These are phyloP conservation scores for Struthidea cinerea DNA, from an alignment of 2,113 vertebrate genomes.

Conservation along the genomic window DNA sequence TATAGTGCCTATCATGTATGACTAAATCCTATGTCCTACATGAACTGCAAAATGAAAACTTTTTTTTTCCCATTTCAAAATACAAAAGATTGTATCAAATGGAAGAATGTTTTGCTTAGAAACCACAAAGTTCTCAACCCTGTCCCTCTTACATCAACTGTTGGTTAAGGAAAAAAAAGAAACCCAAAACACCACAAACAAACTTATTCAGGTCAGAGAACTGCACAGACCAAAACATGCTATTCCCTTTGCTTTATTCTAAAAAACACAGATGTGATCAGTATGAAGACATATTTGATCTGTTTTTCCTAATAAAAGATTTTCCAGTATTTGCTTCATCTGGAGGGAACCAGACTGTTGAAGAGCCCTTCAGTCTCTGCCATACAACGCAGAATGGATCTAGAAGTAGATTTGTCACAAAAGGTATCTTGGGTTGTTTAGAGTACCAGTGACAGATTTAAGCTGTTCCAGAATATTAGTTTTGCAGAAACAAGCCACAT, in stretches of 20 bases:
- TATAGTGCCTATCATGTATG: neutral
- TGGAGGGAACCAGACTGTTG: neutral
- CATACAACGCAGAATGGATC: rapidly evolving
- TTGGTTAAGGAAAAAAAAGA: neutral
- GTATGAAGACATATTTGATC: neutral
- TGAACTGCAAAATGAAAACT: neutral
- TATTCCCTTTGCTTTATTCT: neutral
- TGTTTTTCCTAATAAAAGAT: neutral
- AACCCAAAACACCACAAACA: neutral
- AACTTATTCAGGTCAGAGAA: neutral
- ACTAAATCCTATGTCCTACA: neutral
- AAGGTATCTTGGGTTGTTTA: neutral
- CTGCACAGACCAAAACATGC: neutral
- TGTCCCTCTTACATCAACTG: neutral
- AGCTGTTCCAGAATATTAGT: neutral
- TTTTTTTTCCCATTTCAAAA: neutral
- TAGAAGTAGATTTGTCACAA: neutral
- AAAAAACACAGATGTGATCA: neutral
- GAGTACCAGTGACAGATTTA: neutral
- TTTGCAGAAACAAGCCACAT: neutral
- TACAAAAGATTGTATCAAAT: neutral
- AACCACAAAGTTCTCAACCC: neutral
- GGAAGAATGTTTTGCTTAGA: neutral
- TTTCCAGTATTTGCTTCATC: neutral
- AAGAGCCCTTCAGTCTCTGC: neutral